phyloP scores from a whole-genome alignment of 35 echinoderm and acorn worm genomes.

The Apostichopus parvimensis region DNA sequence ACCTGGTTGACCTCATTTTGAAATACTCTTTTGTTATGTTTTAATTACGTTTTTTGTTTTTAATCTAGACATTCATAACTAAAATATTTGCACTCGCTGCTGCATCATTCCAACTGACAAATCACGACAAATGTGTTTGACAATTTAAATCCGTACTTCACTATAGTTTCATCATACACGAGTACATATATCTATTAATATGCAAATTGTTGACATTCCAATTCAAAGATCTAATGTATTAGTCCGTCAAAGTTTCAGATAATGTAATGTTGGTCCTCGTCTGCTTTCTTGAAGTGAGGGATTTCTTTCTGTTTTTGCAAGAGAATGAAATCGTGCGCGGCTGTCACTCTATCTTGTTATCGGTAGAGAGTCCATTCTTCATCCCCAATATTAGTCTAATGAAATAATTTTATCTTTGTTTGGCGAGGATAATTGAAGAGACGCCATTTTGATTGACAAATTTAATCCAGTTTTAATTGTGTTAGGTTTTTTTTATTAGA shows the following conservation, averaged over 20 bases:
- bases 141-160: not conserved
- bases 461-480: not conserved
- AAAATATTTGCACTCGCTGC: not conserved
- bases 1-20: too few species aligned
- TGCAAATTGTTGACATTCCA: not conserved
- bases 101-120: not conserved
- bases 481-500: not conserved
- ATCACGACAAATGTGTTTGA: not conserved
- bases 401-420: too few species aligned
- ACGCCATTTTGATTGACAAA: constrained; percentile 9
- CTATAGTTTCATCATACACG: not conserved
- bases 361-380: not conserved
- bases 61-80: not conserved
- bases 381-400: not conserved
- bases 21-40: too few species aligned
- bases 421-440: not conserved
- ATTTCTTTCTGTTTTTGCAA: not conserved
- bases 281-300: not conserved
- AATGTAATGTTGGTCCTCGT: not conserved
- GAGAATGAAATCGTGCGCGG: too few species aligned
- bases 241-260: not conserved
- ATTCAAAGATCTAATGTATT: not conserved
- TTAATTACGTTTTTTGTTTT: not conserved
- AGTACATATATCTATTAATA: not conserved
- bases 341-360: not conserved